These are phyloP conservation scores for Chloroceryle inda DNA, from an alignment of 2,797 vertebrate species.

Conservation along the genomic window DNA sequence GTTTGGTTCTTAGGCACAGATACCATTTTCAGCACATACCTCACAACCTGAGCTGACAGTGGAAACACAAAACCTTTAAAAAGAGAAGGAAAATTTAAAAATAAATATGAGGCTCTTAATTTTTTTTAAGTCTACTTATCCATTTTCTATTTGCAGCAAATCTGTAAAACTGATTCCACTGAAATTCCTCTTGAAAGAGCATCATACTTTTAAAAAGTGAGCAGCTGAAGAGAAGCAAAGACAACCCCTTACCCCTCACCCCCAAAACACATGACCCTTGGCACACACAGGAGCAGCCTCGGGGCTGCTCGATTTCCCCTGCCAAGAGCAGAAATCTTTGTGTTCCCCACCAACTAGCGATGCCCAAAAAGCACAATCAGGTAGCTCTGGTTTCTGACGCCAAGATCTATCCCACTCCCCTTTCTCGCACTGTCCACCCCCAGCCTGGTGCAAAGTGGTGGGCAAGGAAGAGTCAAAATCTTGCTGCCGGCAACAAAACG, in stretches of 20 bases:
- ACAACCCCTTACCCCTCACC: background rate
- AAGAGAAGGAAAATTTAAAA: background rate
- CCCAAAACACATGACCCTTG: fast-evolving
- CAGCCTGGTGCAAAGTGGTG: background rate
- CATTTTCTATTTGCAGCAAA: background rate
- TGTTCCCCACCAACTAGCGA: fast-evolving
- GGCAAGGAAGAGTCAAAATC: background rate
- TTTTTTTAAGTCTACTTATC: background rate
- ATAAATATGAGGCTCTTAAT: background rate
- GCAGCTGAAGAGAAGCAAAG: background rate
- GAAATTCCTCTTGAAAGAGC: background rate
- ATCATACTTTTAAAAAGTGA: background rate
- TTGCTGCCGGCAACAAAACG: background rate
- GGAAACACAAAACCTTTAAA: background rate
- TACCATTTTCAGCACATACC: background rate
- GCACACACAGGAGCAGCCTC: background rate
- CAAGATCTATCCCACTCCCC: background rate
- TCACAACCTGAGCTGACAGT: background rate
- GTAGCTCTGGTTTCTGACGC: background rate
- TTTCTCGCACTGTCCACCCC: background rate
- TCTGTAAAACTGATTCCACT: background rate
- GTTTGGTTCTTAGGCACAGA: background rate
- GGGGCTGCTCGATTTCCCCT: background rate
- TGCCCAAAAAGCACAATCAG: background rate
- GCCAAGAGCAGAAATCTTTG: background rate